Conservation (phyloP, 2,797 vertebrate species). For the Nothura maculosa region DNA sequence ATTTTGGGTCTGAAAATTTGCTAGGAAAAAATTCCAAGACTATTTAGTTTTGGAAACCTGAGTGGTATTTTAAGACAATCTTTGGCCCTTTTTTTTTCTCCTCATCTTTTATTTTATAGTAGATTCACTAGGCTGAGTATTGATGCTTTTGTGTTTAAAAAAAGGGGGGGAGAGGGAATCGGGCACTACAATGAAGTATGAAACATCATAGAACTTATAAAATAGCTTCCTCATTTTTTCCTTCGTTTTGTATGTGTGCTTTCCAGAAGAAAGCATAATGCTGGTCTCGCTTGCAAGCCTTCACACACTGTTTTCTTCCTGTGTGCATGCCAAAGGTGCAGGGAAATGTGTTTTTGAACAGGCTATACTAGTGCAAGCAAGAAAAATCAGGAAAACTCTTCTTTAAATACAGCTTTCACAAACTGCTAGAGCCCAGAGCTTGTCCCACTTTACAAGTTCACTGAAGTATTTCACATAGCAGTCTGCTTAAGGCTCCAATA, state of each 20-base stretch:
- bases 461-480: not conserved
- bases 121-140: not conserved
- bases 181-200: not conserved
- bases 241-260: slow-evolving; percentile 33
- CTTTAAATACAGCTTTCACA: slow-evolving; percentile 2
- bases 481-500: slow-evolving; percentile 11
- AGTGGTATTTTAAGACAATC: not conserved
- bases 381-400: slow-evolving; percentile 15
- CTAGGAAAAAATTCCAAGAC: not conserved
- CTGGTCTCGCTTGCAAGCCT: slow-evolving; percentile 39
- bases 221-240: not conserved
- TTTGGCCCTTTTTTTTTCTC: not conserved
- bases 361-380: not conserved
- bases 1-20: not conserved
- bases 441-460: not conserved
- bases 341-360: slow-evolving; percentile 18
- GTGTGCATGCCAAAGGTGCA: slow-evolving; percentile 48
- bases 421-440: not conserved
- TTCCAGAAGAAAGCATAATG: slow-evolving; percentile 57
- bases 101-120: not conserved
- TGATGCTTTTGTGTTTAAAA: not conserved
- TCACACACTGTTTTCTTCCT: slow-evolving; percentile 44
- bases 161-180: rapidly evolving
- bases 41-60: not conserved
- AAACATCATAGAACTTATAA: not conserved